These are phyloP conservation scores for Sebastes oblongus DNA, from an alignment of 2,797 vertebrate genomes.

Conservation along the genomic window DNA sequence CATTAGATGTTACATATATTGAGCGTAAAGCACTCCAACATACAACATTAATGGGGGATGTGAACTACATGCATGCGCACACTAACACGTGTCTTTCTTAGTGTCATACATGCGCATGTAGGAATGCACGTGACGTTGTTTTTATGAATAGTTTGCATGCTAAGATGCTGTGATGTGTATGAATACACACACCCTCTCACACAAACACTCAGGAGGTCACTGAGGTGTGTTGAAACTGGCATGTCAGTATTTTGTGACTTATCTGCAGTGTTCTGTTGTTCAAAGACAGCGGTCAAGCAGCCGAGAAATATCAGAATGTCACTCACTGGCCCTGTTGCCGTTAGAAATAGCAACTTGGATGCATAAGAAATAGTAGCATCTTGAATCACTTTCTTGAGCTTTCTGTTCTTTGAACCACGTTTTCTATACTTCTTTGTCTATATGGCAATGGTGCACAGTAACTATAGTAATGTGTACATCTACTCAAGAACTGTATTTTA, in stretches of 20 bases:
- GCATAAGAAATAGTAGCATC: constrained; percentile 2
- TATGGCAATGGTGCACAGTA: not conserved
- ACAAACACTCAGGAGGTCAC: constrained; percentile 40
- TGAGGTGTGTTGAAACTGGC: constrained; percentile 36
- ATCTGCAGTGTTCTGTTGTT: constrained; percentile 8
- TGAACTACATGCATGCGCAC: not conserved
- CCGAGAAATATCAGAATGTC: constrained; percentile 46
- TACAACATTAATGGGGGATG: not conserved
- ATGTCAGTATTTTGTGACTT: constrained; percentile 24
- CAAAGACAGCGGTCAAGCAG: constrained; percentile 17
- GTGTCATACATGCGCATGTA: not conserved
- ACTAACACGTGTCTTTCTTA: not conserved
- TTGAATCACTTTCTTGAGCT: constrained; percentile 24
- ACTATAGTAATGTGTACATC: not conserved
- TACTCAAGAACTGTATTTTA: not conserved
- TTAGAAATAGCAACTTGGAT: constrained; percentile 25
- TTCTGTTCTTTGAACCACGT: not conserved
- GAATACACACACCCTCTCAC: not conserved
- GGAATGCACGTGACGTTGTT: constrained; percentile 9
- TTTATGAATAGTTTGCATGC: constrained; percentile 34
- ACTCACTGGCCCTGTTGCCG: constrained; percentile 35
- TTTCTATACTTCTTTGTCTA: not conserved
- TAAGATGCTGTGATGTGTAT: not conserved
- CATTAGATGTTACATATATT: constrained; percentile 38
- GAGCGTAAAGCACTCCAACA: not conserved